Percentiles rank a stretch among this genome's conserved stretches.
Conservation (phyloP, 2,797 vertebrate genomes). For the Loris lydekkerianus region DNA sequence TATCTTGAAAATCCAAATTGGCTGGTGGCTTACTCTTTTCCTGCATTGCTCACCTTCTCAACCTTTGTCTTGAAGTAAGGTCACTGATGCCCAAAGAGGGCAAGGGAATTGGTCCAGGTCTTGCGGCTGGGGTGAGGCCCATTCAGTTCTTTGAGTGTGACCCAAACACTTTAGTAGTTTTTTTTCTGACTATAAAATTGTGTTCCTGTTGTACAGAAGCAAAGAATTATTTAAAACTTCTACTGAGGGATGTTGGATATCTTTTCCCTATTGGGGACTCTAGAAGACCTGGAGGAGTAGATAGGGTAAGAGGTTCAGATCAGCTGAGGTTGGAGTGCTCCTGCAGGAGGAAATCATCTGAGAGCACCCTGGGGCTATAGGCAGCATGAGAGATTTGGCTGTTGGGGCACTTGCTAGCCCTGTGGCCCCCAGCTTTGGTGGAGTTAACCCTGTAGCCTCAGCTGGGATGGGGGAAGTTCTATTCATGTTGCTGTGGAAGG, state of each 20-base stretch:
- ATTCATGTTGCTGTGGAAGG: background rate
- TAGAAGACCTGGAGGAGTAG: background rate
- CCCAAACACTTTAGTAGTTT: background rate
- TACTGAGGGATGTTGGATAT: background rate
- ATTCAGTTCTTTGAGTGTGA: background rate
- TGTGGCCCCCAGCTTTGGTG: background rate
- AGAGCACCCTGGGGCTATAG: background rate
- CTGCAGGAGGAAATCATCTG: background rate
- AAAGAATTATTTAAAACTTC: slow-evolving; percentile 26
- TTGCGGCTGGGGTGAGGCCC: background rate
- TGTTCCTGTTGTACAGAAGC: background rate
- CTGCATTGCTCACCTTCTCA: background rate
- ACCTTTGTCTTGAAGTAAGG: background rate
- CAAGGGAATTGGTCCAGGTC: background rate
- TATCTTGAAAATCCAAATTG: slow-evolving; percentile 11
- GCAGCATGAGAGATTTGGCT: background rate
- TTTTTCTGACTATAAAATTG: slow-evolving; percentile 6
- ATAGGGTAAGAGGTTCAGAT: background rate
- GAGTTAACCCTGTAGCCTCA: background rate
- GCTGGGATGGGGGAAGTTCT: background rate
- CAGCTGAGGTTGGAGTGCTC: background rate
- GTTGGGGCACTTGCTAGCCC: background rate
- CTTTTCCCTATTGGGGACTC: background rate
- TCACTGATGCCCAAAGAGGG: background rate
- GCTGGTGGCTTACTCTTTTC: background rate